Conservation (phyloP, 1,140 invertebrate species). For the Drosophila paulistorum region DNA sequence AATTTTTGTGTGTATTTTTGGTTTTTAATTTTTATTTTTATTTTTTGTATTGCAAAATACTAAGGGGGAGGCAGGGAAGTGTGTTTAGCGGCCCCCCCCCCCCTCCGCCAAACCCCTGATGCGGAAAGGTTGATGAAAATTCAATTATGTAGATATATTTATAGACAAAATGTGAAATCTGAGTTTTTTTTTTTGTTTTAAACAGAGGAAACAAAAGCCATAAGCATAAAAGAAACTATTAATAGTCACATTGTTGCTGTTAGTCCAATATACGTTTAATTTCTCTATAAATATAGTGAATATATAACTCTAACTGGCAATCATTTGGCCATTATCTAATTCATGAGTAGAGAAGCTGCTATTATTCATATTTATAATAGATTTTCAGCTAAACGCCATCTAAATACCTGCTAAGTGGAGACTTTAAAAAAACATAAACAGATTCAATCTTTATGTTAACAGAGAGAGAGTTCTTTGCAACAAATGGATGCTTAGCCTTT, state of each 20-base stretch:
- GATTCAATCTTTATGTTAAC: no score
- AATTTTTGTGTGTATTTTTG: constrained; percentile 24
- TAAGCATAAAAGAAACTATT: constrained; percentile 1
- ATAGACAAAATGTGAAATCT: constrained; percentile 1
- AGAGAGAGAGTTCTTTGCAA: no score
- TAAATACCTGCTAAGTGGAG: no score
- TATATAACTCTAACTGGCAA: no score
- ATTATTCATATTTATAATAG: no score
- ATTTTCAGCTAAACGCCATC: no score
- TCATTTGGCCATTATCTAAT: no score
- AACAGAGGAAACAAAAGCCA: constrained; percentile 6
- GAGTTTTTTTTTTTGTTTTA: not conserved
- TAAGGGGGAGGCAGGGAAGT: no score
- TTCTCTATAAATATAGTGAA: not conserved
- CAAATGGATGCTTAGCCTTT: no score
- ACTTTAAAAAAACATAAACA: no score
- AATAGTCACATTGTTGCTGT: not conserved
- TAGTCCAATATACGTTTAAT: not conserved
- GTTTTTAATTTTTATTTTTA: not conserved
- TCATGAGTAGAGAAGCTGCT: no score
- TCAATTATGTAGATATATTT: constrained; percentile 10
- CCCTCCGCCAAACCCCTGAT: not conserved
- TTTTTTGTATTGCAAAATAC: constrained; percentile 16
- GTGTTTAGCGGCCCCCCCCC: no score
- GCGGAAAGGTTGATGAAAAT: constrained; percentile 1